These are phyloP conservation scores for Mythimna lalbum DNA, from an alignment of 2,888 invertebrate species.

Conservation along the genomic window DNA sequence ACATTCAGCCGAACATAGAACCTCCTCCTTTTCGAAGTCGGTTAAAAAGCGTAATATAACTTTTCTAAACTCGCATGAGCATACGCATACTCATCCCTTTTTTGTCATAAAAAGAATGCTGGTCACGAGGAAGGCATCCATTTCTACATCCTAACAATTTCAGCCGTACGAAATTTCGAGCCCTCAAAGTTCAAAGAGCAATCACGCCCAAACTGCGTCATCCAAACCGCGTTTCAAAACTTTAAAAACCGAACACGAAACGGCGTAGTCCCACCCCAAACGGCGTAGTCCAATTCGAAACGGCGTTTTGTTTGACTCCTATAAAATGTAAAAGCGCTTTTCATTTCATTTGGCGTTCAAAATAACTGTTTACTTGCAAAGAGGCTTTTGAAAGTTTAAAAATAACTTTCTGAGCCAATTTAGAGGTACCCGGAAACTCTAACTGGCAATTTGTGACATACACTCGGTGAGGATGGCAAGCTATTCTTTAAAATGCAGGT, in stretches of 20 bases:
- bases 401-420: conserved; percentile 65
- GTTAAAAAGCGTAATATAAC: not conserved
- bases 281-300: conserved; percentile 23
- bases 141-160: conserved; percentile 29
- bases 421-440: conserved; percentile 55
- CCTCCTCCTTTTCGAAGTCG: too few relatives aligned
- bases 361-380: conserved; percentile 61
- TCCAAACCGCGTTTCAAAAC: conserved; percentile 45
- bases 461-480: not conserved
- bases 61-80: conserved; percentile 1
- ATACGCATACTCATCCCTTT: not conserved
- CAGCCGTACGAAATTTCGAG: conserved; percentile 24
- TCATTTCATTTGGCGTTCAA: conserved; percentile 54
- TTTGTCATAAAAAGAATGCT: conserved; percentile 3
- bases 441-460: conserved; percentile 65
- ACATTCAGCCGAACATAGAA: too few relatives aligned
- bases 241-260: conserved; percentile 41
- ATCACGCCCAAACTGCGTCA: conserved; percentile 41
- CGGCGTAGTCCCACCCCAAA: conserved; percentile 32
- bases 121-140: conserved; percentile 37
- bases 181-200: conserved; percentile 34
- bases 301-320: conserved; percentile 42
- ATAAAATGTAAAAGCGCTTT: conserved; percentile 36
- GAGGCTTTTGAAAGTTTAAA: conserved; percentile 60
- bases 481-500: conserved; percentile 4